A percentile compares a stretch with the other conserved stretches of the same genome.
phyloP scores from a whole-genome alignment of 2,888 invertebrate genomes.

The Apoderus coryli region DNA sequence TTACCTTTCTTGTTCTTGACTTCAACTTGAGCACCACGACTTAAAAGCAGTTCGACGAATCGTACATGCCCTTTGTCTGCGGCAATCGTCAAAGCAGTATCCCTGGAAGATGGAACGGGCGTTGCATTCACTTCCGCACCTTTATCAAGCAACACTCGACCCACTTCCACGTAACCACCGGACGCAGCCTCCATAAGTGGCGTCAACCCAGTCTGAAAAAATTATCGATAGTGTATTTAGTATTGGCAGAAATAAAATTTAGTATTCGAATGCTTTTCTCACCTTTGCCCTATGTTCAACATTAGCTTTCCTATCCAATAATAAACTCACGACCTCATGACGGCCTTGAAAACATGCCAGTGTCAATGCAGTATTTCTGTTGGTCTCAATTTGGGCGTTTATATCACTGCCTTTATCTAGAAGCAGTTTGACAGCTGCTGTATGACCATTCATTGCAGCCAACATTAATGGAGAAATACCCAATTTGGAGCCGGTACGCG shows the following conservation, averaged over 20 bases:
- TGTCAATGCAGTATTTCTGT: slow-evolving; percentile 95
- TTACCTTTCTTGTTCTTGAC: slow-evolving; percentile 99
- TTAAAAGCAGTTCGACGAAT: slow-evolving; percentile 71
- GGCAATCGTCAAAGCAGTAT: slow-evolving; percentile 97
- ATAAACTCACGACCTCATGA: slow-evolving; percentile 92
- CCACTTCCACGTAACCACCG: slow-evolving; percentile 98
- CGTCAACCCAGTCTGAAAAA: slow-evolving; percentile 54
- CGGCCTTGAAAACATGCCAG: slow-evolving; percentile 98
- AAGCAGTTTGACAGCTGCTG: slow-evolving; percentile 84
- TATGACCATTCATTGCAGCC: slow-evolving; percentile 98
- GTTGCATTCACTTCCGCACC: slow-evolving; percentile 98
- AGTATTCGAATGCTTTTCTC: too few relatives aligned
- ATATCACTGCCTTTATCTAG: slow-evolving; percentile 98
- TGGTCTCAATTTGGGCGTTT: slow-evolving; percentile 99
- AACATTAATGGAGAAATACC: slow-evolving; percentile 98
- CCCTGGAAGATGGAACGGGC: slow-evolving; percentile 93
- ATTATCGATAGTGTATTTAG: too few relatives aligned
- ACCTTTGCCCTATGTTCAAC: slow-evolving; percentile 93
- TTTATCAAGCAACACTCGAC: slow-evolving; percentile 85
- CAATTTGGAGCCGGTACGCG: slow-evolving; percentile 88
- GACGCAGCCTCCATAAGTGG: slow-evolving; percentile 99
- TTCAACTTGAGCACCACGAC: slow-evolving; percentile 78
- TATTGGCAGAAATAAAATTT: too few relatives aligned
- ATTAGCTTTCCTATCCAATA: slow-evolving; percentile 93
- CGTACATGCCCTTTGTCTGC: slow-evolving; percentile 99